phyloP scores from a whole-genome alignment of 2,888 invertebrate genomes.

The Hymenopus coronatus region DNA sequence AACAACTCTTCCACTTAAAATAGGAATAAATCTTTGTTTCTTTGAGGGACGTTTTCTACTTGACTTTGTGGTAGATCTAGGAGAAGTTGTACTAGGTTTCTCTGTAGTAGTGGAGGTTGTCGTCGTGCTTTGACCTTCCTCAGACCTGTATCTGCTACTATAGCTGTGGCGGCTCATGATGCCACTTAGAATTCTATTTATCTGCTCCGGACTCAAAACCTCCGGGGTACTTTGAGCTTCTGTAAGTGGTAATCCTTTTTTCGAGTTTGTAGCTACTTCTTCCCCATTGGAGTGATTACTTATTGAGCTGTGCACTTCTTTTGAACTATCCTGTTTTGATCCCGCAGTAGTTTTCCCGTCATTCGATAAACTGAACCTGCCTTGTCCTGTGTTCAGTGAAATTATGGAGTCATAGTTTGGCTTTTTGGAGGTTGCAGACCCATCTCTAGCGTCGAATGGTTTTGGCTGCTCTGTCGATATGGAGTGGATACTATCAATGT shows the following conservation, averaged over 20 bases:
- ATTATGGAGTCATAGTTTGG: background rate
- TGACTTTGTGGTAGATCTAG: background rate
- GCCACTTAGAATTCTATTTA: constrained; percentile 4
- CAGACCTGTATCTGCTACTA: background rate
- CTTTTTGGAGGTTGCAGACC: background rate
- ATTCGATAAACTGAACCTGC: background rate
- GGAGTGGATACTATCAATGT: background rate
- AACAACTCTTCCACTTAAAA: background rate
- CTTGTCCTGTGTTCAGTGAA: background rate
- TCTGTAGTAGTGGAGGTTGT: background rate
- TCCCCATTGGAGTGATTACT: background rate
- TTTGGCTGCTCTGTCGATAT: background rate
- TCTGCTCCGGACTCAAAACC: background rate
- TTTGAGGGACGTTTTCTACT: background rate
- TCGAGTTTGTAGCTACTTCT: background rate
- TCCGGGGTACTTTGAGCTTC: background rate
- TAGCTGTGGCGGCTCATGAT: constrained; percentile 8
- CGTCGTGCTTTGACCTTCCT: background rate
- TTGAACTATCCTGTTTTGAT: too few relatives aligned
- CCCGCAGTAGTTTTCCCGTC: too few relatives aligned
- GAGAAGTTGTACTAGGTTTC: background rate
- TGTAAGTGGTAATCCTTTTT: background rate
- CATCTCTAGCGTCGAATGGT: background rate
- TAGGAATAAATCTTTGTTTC: background rate
- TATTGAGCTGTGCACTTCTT: background rate